A percentile compares a stretch with the other conserved stretches of the same genome.
phyloP scores from a whole-genome alignment of 2,113 vertebrate genomes.

The Pollimyrus isidori region DNA sequence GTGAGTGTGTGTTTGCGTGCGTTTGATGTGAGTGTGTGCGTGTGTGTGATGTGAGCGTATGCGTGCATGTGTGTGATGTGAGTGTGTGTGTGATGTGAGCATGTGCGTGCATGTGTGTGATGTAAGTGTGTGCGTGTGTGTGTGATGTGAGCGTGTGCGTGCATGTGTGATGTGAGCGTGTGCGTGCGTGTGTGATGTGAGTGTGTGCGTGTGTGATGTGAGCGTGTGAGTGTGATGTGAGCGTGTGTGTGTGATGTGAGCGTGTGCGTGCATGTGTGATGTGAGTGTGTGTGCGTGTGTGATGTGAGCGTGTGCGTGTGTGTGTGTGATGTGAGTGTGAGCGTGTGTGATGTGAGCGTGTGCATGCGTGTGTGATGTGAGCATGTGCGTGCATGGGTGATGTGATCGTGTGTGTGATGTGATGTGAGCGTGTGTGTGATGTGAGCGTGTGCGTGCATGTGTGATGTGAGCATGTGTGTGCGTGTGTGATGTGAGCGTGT shows the following conservation, averaged over 20 bases:
- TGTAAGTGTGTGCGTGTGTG: too few relatives aligned
- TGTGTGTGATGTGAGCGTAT: background rate
- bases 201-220: background rate
- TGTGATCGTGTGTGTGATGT: background rate
- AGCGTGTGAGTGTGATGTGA: too few relatives aligned
- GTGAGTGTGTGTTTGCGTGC: too few relatives aligned
- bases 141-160: background rate
- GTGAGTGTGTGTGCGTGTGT: background rate
- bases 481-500: background rate
- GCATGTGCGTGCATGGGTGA: too few relatives aligned
- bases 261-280: background rate
- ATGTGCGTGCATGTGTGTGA: too few relatives aligned
- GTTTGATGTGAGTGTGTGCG: background rate
- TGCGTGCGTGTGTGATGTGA: too few relatives aligned
- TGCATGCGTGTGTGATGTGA: background rate
- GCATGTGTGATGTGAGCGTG: background rate
- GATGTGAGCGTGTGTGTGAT: background rate
- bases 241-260: background rate
- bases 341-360: background rate
- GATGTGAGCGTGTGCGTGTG: too few relatives aligned
- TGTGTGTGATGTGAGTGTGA: background rate
- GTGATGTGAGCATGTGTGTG: background rate
- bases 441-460: background rate
- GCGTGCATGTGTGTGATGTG: background rate
- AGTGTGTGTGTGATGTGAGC: background rate